phyloP scores from a whole-genome alignment of 2,113 vertebrate genomes.

The Entomyzon cyanotis region DNA sequence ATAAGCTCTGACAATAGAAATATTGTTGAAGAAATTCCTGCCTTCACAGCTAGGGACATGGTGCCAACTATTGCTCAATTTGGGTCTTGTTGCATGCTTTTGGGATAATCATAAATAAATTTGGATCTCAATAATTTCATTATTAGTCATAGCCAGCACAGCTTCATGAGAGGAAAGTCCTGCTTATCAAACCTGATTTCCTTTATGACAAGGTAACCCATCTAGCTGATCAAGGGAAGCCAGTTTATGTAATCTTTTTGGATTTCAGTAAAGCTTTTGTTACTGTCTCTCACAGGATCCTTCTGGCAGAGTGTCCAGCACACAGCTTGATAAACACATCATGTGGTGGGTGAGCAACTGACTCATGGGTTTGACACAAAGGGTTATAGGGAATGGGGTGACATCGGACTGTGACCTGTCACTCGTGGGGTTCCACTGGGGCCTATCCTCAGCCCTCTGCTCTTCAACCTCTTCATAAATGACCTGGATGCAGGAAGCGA shows the following conservation, averaged over 20 bases:
- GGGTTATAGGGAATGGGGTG: background rate
- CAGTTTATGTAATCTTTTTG: background rate
- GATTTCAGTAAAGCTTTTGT: background rate
- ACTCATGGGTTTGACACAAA: fast-evolving
- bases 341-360: fast-evolving
- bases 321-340: background rate
- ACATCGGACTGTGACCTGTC: background rate
- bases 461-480: background rate
- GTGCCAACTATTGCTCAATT: background rate
- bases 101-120: background rate
- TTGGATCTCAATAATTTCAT: background rate
- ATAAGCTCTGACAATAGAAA: background rate
- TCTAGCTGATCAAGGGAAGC: background rate
- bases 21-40: background rate
- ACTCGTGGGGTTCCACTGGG: background rate
- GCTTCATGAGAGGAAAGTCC: background rate
- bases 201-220: background rate
- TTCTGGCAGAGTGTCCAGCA: background rate
- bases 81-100: background rate
- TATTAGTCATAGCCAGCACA: background rate
- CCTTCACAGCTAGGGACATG: background rate
- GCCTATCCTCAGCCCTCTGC: background rate
- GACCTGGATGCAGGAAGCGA: background rate
- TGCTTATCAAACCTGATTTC: background rate
- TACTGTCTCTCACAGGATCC: background rate